A percentile compares a stretch with the other conserved stretches of the same genome.
These are phyloP conservation scores for Mola mola DNA, from an alignment of 2,113 vertebrate genomes.

Conservation along the genomic window DNA sequence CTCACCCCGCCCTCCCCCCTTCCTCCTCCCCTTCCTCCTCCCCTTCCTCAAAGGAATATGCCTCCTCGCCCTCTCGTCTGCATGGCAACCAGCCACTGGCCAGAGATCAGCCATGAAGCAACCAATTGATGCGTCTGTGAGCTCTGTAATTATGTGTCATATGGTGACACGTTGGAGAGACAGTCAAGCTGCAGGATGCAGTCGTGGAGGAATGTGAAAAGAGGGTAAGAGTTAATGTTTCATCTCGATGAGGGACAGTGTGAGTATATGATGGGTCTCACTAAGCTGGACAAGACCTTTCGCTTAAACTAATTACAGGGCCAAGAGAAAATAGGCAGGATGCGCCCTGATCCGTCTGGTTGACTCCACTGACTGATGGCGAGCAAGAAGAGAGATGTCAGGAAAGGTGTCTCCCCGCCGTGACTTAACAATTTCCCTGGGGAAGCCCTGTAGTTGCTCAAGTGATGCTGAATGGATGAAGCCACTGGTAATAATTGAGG, in stretches of 20 bases:
- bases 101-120: slow-evolving; percentile 16
- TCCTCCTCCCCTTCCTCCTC: slow-evolving; percentile 1
- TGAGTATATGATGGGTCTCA: slow-evolving; percentile 22
- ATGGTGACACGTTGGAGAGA: slow-evolving; percentile 29
- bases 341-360: slow-evolving; percentile 2
- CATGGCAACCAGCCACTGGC: slow-evolving; percentile 17
- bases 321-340: slow-evolving; percentile 6
- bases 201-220: slow-evolving; percentile 58
- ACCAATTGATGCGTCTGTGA: slow-evolving; percentile 19
- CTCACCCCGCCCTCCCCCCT: slow-evolving; percentile 11
- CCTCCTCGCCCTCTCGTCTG: slow-evolving; percentile 7
- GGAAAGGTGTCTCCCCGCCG: slow-evolving; percentile 1
- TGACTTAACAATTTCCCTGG: background rate
- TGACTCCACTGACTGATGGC: slow-evolving; percentile 10
- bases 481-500: too few relatives aligned
- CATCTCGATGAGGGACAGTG: slow-evolving; percentile 31
- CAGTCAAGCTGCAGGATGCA: slow-evolving; percentile 39
- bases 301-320: slow-evolving; percentile 21
- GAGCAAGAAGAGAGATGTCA: slow-evolving; percentile 1
- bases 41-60: too few relatives aligned
- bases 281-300: slow-evolving; percentile 24
- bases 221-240: slow-evolving; percentile 17
- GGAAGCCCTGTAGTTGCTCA: too few relatives aligned
- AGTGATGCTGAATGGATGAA: slow-evolving; percentile 1
- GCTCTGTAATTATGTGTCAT: slow-evolving; percentile 15